Percentiles rank a stretch among this genome's conserved stretches.
These are phyloP conservation scores for Microtus montanus DNA, from an alignment of 2,113 vertebrate genomes.

Conservation along the genomic window DNA sequence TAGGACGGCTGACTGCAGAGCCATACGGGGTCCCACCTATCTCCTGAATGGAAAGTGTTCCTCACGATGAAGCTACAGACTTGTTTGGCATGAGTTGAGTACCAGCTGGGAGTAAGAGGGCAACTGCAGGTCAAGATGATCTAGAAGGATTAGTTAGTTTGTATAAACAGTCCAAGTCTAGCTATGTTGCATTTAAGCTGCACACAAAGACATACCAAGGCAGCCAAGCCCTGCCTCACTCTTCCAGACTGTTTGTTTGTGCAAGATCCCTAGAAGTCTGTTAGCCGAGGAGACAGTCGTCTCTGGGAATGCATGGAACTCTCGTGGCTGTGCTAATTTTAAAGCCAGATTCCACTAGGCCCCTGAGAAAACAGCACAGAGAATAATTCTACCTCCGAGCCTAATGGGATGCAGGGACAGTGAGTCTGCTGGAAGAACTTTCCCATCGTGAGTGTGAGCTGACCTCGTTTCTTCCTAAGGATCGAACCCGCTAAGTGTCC, in stretches of 20 bases:
- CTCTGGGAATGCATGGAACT: conserved; percentile 61
- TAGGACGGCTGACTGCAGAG: background rate
- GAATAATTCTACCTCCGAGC: conserved; percentile 30
- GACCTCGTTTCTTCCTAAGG: background rate
- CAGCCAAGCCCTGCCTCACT: background rate
- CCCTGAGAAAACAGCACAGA: conserved; percentile 66
- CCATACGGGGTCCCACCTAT: background rate
- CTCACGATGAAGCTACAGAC: conserved; percentile 65
- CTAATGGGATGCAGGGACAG: background rate
- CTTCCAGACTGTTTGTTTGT: conserved; percentile 67
- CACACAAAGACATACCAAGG: conserved; percentile 58
- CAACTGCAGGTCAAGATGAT: conserved; percentile 78
- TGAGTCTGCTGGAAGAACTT: conserved; percentile 16
- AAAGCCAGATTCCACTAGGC: conserved; percentile 55
- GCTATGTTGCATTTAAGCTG: conserved; percentile 71
- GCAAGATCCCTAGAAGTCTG: conserved; percentile 72
- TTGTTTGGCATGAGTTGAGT: conserved; percentile 64
- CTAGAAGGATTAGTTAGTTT: conserved; percentile 80
- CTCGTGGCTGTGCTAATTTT: conserved; percentile 51
- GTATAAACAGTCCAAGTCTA: conserved; percentile 75
- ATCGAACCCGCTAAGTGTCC: background rate
- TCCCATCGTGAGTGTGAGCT: conserved; percentile 1
- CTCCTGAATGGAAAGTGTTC: conserved; percentile 65
- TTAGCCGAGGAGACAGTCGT: conserved; percentile 63
- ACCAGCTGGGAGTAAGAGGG: conserved; percentile 71